These are phyloP conservation scores for Microtus oregoni DNA, from an alignment of 2,113 vertebrate species.

Conservation along the genomic window DNA sequence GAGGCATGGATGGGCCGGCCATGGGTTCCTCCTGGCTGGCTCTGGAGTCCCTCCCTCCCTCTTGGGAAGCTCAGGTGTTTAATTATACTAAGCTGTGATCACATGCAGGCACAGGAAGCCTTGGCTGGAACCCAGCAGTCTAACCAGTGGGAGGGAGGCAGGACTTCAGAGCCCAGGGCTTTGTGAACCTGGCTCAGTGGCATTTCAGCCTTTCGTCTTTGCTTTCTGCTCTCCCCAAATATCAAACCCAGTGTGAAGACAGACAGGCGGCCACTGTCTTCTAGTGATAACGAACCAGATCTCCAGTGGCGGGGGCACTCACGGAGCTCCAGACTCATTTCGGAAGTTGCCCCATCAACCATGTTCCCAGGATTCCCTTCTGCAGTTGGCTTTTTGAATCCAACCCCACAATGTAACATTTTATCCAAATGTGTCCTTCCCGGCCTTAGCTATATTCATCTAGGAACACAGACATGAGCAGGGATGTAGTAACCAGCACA, in stretches of 20 bases:
- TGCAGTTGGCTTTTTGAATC: conserved; percentile 14
- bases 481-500: neutral
- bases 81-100: conserved; percentile 31
- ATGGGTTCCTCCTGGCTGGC: neutral
- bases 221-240: neutral
- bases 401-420: neutral
- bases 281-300: neutral
- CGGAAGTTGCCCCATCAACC: neutral
- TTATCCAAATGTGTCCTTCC: neutral
- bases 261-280: neutral
- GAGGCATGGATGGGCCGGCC: neutral
- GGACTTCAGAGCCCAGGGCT: neutral
- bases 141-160: neutral
- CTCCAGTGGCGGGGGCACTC: neutral
- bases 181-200: neutral
- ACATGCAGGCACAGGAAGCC: neutral
- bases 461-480: neutral
- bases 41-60: neutral
- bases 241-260: neutral
- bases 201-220: neutral
- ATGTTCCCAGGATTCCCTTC: neutral
- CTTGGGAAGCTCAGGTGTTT: conserved; percentile 40
- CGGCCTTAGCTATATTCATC: neutral
- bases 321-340: neutral
- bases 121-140: conserved; percentile 41